Percentiles rank a stretch among this genome's conserved stretches.
phyloP scores from a whole-genome alignment of 2,113 vertebrate species.

The Neotoma lepida region DNA sequence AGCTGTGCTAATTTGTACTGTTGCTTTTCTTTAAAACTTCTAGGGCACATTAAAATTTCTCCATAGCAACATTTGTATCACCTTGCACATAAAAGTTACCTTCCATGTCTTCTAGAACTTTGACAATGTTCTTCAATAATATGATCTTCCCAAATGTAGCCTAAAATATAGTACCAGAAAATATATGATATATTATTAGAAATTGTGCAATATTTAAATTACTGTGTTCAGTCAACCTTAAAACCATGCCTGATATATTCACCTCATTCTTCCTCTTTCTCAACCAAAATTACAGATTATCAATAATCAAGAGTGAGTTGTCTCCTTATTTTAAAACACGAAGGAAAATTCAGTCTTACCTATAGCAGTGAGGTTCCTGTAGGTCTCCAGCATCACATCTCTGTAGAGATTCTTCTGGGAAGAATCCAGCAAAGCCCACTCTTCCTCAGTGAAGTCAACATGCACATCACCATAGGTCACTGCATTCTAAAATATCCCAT shows the following conservation, averaged over 20 bases:
- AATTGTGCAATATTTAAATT: not conserved
- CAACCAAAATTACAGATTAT: not conserved
- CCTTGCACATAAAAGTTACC: not conserved
- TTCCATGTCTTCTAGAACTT: not conserved
- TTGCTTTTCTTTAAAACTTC: not conserved
- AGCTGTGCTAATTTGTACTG: not conserved
- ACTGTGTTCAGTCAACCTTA: not conserved
- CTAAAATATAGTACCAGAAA: not conserved
- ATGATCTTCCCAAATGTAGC: not conserved
- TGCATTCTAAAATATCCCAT: not conserved
- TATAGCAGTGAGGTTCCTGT: not conserved
- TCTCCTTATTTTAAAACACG: not conserved
- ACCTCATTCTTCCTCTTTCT: not conserved
- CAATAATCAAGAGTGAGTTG: not conserved
- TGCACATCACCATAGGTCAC: not conserved
- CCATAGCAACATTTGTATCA: not conserved
- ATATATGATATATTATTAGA: not conserved
- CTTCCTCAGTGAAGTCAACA: not conserved
- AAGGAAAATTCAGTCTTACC: not conserved
- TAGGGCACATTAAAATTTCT: not conserved
- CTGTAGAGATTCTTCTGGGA: not conserved
- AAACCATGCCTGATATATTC: not conserved
- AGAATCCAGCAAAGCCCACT: not conserved
- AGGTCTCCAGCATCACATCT: not conserved
- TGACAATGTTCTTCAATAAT: not conserved